Evolutionary conservation across 2,888 invertebrate species (phyloP).

Genomic region (Ecdyonurus torrentis): DNA sequence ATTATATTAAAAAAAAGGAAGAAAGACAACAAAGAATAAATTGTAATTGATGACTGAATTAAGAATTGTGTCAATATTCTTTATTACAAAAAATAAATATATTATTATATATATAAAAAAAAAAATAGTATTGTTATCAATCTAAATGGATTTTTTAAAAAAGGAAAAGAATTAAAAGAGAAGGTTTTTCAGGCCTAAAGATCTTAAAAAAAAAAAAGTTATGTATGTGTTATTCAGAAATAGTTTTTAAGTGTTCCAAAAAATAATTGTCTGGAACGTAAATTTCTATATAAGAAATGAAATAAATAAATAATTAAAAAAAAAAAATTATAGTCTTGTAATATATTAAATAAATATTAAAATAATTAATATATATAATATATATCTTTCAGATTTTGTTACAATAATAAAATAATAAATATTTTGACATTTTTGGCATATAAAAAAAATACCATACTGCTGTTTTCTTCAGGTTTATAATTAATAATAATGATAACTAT

Average conservation of each 20-base stretch:
- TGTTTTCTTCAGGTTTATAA: background rate
- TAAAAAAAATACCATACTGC: background rate
- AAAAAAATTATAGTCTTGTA: background rate
- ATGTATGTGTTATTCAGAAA: conserved; percentile 8
- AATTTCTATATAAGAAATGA: too few species aligned
- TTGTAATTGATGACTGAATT: background rate
- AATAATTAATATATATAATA: conserved; percentile 7
- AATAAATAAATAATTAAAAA: background rate
- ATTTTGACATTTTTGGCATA: conserved; percentile 2
- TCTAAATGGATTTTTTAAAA: conserved; percentile 12
- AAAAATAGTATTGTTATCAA: conserved; percentile 15
- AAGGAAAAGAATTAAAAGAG: background rate
- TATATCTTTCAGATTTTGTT: conserved; percentile 10
- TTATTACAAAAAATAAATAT: background rate
- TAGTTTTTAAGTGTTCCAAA: conserved; percentile 7
- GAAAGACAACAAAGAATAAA: too few species aligned
- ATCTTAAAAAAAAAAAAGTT: conserved; percentile 10
- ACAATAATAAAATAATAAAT: background rate
- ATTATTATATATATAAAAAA: too few species aligned
- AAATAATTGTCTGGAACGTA: conserved; percentile 1
- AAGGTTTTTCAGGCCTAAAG: conserved; percentile 19
- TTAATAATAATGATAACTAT: background rate
- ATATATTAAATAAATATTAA: too few species aligned
- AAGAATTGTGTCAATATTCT: background rate
- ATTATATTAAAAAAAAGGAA: background rate